Evolutionary conservation across 1,140 invertebrate species (phyloP).

Genomic region (Arctopsyche grandis): DNA sequence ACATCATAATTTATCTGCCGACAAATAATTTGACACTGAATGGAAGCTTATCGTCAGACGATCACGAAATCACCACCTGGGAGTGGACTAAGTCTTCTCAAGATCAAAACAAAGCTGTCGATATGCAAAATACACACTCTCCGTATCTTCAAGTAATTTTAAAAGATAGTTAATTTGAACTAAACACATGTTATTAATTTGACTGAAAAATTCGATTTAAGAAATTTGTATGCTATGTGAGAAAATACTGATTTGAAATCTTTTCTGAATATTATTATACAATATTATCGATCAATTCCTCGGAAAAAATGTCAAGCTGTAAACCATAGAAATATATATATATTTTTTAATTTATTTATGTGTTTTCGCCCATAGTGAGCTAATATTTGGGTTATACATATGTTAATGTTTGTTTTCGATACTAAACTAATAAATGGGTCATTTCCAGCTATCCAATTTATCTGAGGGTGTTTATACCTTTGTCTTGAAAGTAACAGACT

Average conservation of each 20-base stretch:
- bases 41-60: constrained; percentile 91
- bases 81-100: constrained; percentile 93
- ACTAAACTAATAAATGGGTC: neutral
- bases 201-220: too few species aligned
- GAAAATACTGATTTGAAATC: too few species aligned
- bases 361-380: too few species aligned
- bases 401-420: too few species aligned
- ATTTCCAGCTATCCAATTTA: constrained; percentile 79
- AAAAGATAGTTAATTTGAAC: neutral
- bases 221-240: too few species aligned
- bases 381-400: too few species aligned
- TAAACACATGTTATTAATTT: neutral
- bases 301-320: too few species aligned
- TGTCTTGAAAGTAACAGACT: constrained; percentile 91
- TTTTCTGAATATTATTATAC: too few species aligned
- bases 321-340: too few species aligned
- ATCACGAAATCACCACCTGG: constrained; percentile 91
- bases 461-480: constrained; percentile 96
- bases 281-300: too few species aligned
- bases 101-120: constrained; percentile 87
- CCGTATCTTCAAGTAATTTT: constrained; percentile 76
- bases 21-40: constrained; percentile 89
- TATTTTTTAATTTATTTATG: too few species aligned
- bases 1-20: constrained; percentile 90
- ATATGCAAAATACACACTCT: constrained; percentile 93